phyloP scores from a whole-genome alignment of 2,888 invertebrate species.

The Macrophya alboannulata region DNA sequence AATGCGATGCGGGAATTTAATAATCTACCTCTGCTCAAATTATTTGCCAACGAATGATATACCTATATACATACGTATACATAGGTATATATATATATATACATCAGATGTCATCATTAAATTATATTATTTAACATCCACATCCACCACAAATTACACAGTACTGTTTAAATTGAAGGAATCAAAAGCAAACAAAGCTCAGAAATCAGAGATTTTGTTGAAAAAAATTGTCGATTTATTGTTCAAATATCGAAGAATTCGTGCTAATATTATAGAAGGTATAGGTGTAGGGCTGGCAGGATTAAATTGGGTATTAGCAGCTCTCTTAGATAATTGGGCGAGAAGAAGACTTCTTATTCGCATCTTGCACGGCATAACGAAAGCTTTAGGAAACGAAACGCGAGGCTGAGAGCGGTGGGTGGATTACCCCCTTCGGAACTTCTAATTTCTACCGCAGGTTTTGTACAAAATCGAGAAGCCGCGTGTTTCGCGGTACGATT shows the following conservation, averaged over 20 bases:
- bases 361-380: neutral
- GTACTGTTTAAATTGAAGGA: too few species aligned
- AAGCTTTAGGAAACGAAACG: neutral
- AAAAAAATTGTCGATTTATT: neutral
- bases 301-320: constrained; percentile 25
- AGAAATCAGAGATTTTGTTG: neutral
- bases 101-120: neutral
- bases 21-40: constrained; percentile 21
- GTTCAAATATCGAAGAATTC: neutral
- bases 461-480: neutral
- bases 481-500: too few species aligned
- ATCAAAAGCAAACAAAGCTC: too few species aligned
- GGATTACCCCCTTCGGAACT: neutral
- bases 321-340: constrained; percentile 15
- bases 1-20: constrained; percentile 40
- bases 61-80: neutral
- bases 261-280: too few species aligned
- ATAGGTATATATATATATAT: too few species aligned
- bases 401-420: neutral
- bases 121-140: neutral
- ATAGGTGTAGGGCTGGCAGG: neutral
- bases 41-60: constrained; percentile 36
- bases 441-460: neutral
- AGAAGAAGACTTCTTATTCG: neutral
- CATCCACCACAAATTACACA: neutral